Base-by-base conservation (phyloP, 2,888 invertebrate species). In the Cephus rjabovi region DNA sequence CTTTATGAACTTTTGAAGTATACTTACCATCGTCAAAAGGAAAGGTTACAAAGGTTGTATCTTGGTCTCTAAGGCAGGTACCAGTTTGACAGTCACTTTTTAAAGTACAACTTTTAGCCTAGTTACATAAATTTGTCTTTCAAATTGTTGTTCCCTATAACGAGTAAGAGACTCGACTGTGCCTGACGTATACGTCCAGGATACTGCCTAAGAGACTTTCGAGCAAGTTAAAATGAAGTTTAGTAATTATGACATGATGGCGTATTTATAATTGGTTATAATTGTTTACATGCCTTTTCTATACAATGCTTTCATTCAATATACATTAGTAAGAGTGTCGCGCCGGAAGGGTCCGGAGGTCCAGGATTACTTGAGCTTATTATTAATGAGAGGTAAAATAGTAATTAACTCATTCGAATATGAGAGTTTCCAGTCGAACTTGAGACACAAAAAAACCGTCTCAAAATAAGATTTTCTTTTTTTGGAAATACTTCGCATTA, bases 231-330 rank as follows among this genome's bases (percentile, higher is more conserved):
- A 56, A 56, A 23, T 23, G 23, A 23, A 9, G 6, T 33, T 71
- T 11, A 12, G 12, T 71, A 33, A 71, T 71, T 31, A 71, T 15
- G 71, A 71, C 71, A 31, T 33, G 33, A 71, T 71, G 71, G 31
- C 71, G 12, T 71, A 71, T 71, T 71, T 71, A 71, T 71, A 31
- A 71, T 31, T 71, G 71, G 31, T 33, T 71, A 33, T 12, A 31
- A 33, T 30, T 71, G 71, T 33, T 71, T 71, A 71, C 71, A 71
- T 71, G 56, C 71, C 31, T 71, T 33, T 33, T 71, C 71, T 71
- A 71, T 71, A 71, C 71, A 71, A 71, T 33, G 71, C 33, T 71
- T 56, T 33, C 31, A 33, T 33, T 71, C 71, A 71, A 71, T 71
- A 71, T 71, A 71, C 71, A 30, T 71, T 71, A 71, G 15, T 71